Evolutionary conservation across 2,888 invertebrate genomes (phyloP).

Genomic region (Cephus rjabovi): DNA sequence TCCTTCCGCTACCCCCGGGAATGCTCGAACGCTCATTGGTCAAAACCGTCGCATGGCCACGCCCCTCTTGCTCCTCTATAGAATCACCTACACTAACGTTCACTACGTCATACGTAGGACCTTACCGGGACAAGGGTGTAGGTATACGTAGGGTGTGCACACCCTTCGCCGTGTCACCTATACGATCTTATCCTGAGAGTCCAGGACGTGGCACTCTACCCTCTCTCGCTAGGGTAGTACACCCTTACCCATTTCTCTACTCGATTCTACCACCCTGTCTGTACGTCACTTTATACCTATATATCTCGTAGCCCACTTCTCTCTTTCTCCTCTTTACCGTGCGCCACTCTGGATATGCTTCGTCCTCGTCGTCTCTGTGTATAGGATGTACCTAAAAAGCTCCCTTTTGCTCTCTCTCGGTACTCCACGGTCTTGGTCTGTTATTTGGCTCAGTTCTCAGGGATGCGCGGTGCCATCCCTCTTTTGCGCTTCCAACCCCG

Average conservation of each 20-base stretch:
- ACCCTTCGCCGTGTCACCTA: constrained; percentile 20
- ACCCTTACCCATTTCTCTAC: constrained; percentile 20
- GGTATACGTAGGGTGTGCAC: neutral
- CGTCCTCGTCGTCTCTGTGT: neutral
- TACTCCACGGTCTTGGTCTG: constrained; percentile 26
- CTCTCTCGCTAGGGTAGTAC: constrained; percentile 5
- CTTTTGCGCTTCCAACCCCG: neutral
- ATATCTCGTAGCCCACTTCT: constrained; percentile 9
- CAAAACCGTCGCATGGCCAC: constrained; percentile 58
- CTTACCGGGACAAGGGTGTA: neutral
- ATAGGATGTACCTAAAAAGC: neutral
- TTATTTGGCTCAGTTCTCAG: constrained; percentile 42
- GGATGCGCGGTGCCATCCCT: neutral
- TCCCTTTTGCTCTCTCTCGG: constrained; percentile 10
- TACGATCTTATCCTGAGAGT: neutral
- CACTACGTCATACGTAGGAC: neutral
- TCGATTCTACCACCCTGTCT: no score
- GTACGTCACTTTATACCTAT: no score
- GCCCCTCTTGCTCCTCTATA: constrained; percentile 48
- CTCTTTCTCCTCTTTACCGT: neutral
- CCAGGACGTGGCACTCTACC: constrained; percentile 17
- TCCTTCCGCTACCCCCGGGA: constrained; percentile 56
- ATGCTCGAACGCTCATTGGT: constrained; percentile 61
- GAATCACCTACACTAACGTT: constrained; percentile 40
- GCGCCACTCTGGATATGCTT: neutral